Conservation (phyloP, 2,113 vertebrate species). For the Nibea coibor region DNA sequence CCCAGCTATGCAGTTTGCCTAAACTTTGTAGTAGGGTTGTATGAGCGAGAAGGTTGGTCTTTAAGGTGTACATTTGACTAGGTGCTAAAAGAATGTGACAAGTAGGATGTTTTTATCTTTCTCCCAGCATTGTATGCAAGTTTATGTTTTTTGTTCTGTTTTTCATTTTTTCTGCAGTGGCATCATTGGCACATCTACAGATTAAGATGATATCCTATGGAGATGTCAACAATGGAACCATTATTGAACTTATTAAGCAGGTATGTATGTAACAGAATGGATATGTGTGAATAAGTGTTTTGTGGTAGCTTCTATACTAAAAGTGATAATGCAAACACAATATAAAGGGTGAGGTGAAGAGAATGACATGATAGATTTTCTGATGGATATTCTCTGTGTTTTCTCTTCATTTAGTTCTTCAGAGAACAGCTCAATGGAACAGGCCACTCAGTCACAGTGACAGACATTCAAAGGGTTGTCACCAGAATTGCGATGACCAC, state of each 20-base stretch:
- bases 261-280: constrained; percentile 21
- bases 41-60: too few relatives aligned
- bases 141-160: too few relatives aligned
- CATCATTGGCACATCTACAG: constrained; percentile 4
- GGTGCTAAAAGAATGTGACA: not conserved
- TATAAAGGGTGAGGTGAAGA: not conserved
- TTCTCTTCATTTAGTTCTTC: constrained; percentile 46
- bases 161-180: too few relatives aligned
- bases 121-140: too few relatives aligned
- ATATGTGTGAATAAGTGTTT: not conserved
- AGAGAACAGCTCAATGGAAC: too few relatives aligned
- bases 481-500: too few relatives aligned
- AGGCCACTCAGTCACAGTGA: too few relatives aligned
- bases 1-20: not conserved
- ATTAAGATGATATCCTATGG: constrained; percentile 31
- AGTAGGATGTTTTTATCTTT: not conserved
- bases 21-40: not conserved
- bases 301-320: too few relatives aligned
- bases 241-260: constrained; percentile 28
- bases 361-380: not conserved
- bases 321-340: not conserved
- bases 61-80: not conserved
- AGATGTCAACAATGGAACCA: constrained; percentile 21
- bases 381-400: constrained; percentile 15
- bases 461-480: too few relatives aligned